Percentiles rank a stretch among this genome's conserved stretches.
These are phyloP conservation scores for Trilocha varians DNA, from an alignment of 2,888 invertebrate species.

Conservation along the genomic window DNA sequence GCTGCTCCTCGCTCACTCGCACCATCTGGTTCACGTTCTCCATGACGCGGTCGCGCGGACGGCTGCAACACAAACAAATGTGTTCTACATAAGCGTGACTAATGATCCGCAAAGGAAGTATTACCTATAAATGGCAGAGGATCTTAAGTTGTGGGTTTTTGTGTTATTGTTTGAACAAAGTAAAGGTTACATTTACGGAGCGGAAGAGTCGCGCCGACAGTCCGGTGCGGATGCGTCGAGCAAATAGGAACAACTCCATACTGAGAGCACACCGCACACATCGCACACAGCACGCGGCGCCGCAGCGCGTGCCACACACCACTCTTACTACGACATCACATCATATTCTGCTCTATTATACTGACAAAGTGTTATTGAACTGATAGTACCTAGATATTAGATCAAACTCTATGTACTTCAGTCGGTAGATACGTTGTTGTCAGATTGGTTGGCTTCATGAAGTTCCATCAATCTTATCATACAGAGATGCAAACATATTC, in stretches of 20 bases:
- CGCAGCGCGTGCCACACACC: constrained; percentile 2
- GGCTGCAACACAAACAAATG: constrained; percentile 7
- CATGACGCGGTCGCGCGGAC: too few relatives aligned
- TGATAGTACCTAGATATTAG: too few relatives aligned
- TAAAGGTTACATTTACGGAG: constrained; percentile 22
- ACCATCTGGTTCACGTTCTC: constrained; percentile 35
- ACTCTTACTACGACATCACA: not conserved
- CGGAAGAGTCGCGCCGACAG: constrained; percentile 36
- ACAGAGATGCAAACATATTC: too few relatives aligned
- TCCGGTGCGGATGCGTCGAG: constrained; percentile 28
- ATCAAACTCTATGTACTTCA: too few relatives aligned
- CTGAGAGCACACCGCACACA: constrained; percentile 17
- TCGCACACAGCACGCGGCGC: constrained; percentile 22
- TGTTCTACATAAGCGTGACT: not conserved
- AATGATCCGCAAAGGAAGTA: not conserved
- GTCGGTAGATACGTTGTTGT: too few relatives aligned
- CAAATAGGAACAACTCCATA: constrained; percentile 25
- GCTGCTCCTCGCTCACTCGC: constrained; percentile 24
- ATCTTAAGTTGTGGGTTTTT: not conserved
- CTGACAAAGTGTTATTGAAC: not conserved
- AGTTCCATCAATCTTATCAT: too few relatives aligned
- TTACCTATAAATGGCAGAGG: not conserved
- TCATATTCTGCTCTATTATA: not conserved
- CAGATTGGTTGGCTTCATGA: too few relatives aligned
- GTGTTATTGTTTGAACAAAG: not conserved